Evolutionary conservation across 1,140 invertebrate genomes (phyloP), one percentile per base, ranked within the genome.

Genomic region (Physella acuta): DNA sequence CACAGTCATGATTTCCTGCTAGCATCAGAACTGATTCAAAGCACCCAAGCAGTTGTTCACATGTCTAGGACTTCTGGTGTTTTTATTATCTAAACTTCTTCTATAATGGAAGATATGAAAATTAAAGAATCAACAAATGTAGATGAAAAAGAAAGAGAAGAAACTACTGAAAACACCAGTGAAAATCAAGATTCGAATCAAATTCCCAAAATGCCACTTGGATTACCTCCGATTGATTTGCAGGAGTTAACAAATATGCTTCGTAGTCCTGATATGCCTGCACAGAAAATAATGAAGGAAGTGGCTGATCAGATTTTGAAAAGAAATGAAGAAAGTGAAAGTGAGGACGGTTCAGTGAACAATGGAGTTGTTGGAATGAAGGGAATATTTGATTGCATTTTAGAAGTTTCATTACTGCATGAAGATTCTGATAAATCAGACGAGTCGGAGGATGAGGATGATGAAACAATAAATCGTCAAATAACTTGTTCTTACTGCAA

Each of bases 361-460:
- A 36, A 44, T 17, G 62, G 39, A 20, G 17, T 24, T n/a, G 33
- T 37, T 34, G 64, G 64, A 8, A 67, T 67, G 51, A 55, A 56
- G 26, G 36, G 53, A 24, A 1, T 67, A n/a, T 36, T 67, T 17
- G 64, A 67, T 56, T 67, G 64, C 30, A 67, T 67, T 30, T 36
- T 67, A n/a, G 64, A 67, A 39, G 64, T 67, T 1, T 55, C 3
- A 26, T 39, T 52, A 31, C 24, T 36, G 26, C 64, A 67, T n/a
- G 36, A 67, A 3, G 64, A 67, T 39, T 67, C 64, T 5, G 64
- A 52, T 31, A 39, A 33, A 36, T 67, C 64, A 30, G 64, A 67
- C 37, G 64, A 67, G 44, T 49, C 53, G n/a, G 51, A 55, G 34
- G 51, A 37, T 26, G 5, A 16, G 17, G 58, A 30, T 28, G 28